Evolutionary conservation across 1,140 invertebrate genomes (phyloP).

Genomic region (Mamestra configurata): DNA sequence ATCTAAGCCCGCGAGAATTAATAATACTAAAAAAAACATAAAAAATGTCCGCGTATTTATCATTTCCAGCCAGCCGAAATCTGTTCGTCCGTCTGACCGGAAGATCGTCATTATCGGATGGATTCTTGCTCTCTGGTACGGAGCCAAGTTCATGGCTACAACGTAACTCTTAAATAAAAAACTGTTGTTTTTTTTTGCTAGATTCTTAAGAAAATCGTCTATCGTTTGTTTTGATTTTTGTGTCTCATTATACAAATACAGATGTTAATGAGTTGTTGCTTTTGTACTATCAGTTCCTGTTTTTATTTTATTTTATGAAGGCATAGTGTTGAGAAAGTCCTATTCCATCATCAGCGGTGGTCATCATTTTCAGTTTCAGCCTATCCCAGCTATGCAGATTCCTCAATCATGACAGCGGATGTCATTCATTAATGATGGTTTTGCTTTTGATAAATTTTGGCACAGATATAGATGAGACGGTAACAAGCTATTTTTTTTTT

Average conservation of each 20-base stretch:
- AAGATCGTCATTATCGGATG: constrained; percentile 67
- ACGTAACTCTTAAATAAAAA: constrained; percentile 27
- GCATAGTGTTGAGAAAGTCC: too few relatives aligned
- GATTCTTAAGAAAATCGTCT: constrained; percentile 33
- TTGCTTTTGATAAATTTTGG: too few relatives aligned
- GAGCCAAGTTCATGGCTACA: constrained; percentile 70
- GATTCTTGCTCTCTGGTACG: constrained; percentile 68
- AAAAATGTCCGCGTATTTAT: constrained; percentile 37
- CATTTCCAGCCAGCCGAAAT: constrained; percentile 38
- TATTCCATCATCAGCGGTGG: too few relatives aligned
- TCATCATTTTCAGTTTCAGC: too few relatives aligned
- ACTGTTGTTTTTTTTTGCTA: constrained; percentile 29
- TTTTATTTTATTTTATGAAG: not conserved
- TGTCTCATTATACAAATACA: not conserved
- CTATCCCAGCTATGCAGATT: too few relatives aligned
- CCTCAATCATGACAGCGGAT: too few relatives aligned
- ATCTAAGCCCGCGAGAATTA: constrained; percentile 25
- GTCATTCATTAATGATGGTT: too few relatives aligned
- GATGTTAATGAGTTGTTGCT: not conserved
- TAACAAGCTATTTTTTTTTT: too few relatives aligned
- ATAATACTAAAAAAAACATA: constrained; percentile 5
- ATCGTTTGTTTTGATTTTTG: not conserved
- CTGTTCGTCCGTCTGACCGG: constrained; percentile 59
- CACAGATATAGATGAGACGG: too few relatives aligned
- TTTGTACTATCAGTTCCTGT: not conserved